A percentile compares a stretch with the other conserved stretches of the same genome.
Evolutionary conservation across 2,797 vertebrate species (phyloP).

Genomic region (Aplochiton taeniatus): DNA sequence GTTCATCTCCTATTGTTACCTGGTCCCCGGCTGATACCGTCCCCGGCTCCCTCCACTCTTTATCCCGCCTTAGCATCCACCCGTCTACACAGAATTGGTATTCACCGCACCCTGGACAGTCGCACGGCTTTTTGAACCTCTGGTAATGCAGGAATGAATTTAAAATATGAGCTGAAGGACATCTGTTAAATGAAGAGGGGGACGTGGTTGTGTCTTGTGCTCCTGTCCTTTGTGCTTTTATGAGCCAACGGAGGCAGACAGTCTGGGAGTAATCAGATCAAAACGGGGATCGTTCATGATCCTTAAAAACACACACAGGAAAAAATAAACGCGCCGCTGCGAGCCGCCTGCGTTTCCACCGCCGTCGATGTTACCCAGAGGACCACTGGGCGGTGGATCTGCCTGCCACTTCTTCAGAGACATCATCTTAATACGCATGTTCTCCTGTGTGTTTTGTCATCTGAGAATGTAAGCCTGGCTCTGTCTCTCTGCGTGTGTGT

Average conservation of each 20-base stretch:
- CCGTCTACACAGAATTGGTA: slow-evolving; percentile 5
- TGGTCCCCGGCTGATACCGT: slow-evolving; percentile 23
- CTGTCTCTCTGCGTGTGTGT: neutral
- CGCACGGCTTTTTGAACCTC: slow-evolving; percentile 24
- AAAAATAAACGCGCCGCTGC: slow-evolving; percentile 71
- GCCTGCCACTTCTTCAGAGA: slow-evolving; percentile 52
- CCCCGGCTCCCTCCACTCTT: neutral
- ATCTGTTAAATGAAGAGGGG: slow-evolving; percentile 65
- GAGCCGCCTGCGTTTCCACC: slow-evolving; percentile 54
- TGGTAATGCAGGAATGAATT: slow-evolving; percentile 45
- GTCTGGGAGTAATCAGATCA: slow-evolving; percentile 79
- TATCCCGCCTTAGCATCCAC: neutral
- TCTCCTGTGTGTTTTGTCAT: slow-evolving; percentile 14
- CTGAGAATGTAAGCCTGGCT: neutral
- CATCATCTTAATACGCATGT: slow-evolving; percentile 59
- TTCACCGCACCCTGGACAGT: slow-evolving; percentile 4
- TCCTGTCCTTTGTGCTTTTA: slow-evolving; percentile 59
- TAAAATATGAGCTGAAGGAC: slow-evolving; percentile 49
- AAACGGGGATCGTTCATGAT: slow-evolving; percentile 74
- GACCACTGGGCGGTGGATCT: slow-evolving; percentile 57
- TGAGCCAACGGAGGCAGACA: slow-evolving; percentile 72
- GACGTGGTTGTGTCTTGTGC: slow-evolving; percentile 56
- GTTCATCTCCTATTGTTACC: slow-evolving; percentile 53
- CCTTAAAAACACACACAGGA: slow-evolving; percentile 72
- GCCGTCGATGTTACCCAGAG: slow-evolving; percentile 66